Base-by-base conservation (phyloP, 2,113 vertebrate genomes). In the Crotalus viridis region DNA sequence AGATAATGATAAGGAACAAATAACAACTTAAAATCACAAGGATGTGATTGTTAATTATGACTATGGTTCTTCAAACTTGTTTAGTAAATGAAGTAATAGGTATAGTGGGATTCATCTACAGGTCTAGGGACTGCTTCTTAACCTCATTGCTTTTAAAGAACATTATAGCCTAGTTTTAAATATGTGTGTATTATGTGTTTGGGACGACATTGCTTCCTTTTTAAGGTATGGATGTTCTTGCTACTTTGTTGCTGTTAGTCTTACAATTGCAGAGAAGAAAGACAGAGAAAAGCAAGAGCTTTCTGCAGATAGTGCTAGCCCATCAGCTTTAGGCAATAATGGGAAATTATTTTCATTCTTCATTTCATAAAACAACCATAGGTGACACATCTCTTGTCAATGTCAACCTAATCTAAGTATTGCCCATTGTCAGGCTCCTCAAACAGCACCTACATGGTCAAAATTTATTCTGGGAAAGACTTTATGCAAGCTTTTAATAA, bases 401-500 rank as follows among this genome's bases (percentile, higher is more conserved):
- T 97, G 97, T 97, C 98, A 97, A 94, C 96, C 96, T 97, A 97
- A 98, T 98, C 97, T 97, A 97, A 97, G 97, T 98, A 96, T 96
- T 97, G 97, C 95, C 94, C 97, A 97, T 97, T 98, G 97, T 97
- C 97, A 96, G 96, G 94, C 95, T 97, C 92, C 96, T 98, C 97
- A 97, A 97, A 98, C 97, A 97, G 96, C 97, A 98, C 97, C 98
- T 98, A 97, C 97, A 85, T 91, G 87, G 95, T 95, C 96, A 96
- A 97, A 98, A 98, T 98, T 98, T 98, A 98, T 98, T 97, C 97
- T 96, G 94, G 97, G 98, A 97, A 97, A 98, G 97, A 97, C 97
- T 97, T 98, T 98, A 98, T 97, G 97, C 95, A 97, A 98, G 97
- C 98, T 98, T 96, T 98, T 98, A 98, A 98, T 98, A 98, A 97